These are phyloP conservation scores for Globicephala melas DNA, from an alignment of 2,113 vertebrate genomes.

Conservation along the genomic window DNA sequence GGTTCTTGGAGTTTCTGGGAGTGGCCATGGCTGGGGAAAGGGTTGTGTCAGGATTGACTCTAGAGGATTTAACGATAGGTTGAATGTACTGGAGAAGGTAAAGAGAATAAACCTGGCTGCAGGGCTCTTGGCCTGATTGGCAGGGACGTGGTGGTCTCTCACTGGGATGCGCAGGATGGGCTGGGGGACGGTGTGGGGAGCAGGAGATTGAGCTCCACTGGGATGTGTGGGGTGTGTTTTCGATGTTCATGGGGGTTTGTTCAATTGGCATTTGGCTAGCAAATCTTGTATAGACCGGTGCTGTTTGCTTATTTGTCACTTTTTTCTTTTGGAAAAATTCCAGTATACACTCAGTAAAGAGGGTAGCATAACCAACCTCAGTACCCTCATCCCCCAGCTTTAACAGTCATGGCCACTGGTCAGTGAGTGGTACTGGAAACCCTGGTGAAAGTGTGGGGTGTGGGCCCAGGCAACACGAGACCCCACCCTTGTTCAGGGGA, in stretches of 20 bases:
- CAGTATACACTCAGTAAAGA: not conserved
- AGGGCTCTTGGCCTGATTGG: not conserved
- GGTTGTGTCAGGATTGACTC: not conserved
- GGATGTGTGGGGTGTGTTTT: not conserved
- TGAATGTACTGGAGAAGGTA: not conserved
- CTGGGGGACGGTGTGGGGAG: not conserved
- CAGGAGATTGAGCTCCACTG: not conserved
- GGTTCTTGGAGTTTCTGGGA: not conserved
- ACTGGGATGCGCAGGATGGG: fast-evolving
- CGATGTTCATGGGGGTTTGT: not conserved
- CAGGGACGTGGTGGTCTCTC: not conserved
- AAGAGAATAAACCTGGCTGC: not conserved
- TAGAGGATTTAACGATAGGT: not conserved
- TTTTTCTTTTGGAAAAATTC: not conserved
- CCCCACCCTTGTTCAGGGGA: not conserved
- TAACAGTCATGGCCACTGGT: not conserved
- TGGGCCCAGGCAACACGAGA: not conserved
- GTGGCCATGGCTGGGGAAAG: not conserved
- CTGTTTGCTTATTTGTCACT: not conserved
- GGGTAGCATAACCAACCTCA: not conserved
- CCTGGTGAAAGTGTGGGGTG: not conserved
- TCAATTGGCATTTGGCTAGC: not conserved
- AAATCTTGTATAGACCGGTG: not conserved
- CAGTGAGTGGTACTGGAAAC: not conserved
- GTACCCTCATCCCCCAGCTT: not conserved